Conservation (phyloP, 2,888 invertebrate genomes). For the Eupithecia dodoneata region DNA sequence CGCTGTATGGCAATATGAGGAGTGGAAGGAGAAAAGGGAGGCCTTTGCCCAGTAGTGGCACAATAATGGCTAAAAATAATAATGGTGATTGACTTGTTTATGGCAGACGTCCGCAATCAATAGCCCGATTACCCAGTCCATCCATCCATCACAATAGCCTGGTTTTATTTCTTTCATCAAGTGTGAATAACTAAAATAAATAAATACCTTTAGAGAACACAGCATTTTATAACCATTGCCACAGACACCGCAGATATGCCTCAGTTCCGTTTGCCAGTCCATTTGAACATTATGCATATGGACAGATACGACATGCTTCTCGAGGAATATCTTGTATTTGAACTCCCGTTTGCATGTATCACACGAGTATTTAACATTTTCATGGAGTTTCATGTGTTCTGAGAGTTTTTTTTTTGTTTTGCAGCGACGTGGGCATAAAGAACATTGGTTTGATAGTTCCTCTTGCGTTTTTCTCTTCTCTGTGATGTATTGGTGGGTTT, state of each 20-base stretch:
- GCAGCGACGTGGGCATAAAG: constrained; percentile 69
- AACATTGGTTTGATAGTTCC: constrained; percentile 58
- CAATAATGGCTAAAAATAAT: too few species aligned
- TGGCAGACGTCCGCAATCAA: too few species aligned
- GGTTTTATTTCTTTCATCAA: too few species aligned
- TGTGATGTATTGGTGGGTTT: constrained; percentile 5
- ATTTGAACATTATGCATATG: constrained; percentile 77
- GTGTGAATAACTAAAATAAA: too few species aligned
- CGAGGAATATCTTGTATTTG: constrained; percentile 80
- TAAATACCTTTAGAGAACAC: constrained; percentile 74
- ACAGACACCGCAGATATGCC: constrained; percentile 79
- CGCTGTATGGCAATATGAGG: too few species aligned
- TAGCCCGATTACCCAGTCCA: too few species aligned
- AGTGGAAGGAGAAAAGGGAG: too few species aligned
- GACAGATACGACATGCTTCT: constrained; percentile 77
- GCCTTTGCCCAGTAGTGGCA: too few species aligned
- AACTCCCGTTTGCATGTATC: constrained; percentile 79
- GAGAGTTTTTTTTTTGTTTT: constrained; percentile 61
- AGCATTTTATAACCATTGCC: constrained; percentile 78
- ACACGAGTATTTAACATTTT: constrained; percentile 61
- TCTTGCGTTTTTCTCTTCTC: neutral
- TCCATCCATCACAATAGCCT: too few species aligned
- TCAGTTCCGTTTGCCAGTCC: constrained; percentile 73
- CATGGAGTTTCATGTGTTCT: constrained; percentile 65
- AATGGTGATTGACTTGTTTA: too few species aligned